Percentiles rank a stretch among this genome's conserved stretches.
Conservation (phyloP, 1,140 invertebrate species). For the Bemisia tabaci region DNA sequence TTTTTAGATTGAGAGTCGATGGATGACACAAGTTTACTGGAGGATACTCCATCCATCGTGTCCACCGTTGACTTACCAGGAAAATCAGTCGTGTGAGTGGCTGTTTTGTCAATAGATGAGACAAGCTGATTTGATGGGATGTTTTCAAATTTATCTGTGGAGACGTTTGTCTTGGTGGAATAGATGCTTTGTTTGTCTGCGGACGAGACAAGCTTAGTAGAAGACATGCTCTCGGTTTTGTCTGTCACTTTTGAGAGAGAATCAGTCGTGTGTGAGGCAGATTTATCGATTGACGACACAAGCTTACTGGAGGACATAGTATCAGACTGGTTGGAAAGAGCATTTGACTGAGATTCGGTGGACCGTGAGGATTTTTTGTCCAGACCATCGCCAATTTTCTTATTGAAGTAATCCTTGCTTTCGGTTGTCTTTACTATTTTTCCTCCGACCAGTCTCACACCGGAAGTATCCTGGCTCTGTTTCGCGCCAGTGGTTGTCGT, state of each 20-base stretch:
- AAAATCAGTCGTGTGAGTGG: no score
- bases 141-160: background rate
- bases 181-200: background rate
- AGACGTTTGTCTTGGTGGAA: background rate
- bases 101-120: no score
- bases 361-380: background rate
- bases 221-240: background rate
- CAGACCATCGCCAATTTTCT: background rate
- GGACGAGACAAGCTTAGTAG: background rate
- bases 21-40: background rate
- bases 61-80: no score
- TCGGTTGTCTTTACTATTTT: slow-evolving; percentile 16
- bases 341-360: background rate
- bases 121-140: no score
- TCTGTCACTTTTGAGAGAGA: background rate
- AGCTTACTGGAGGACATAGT: background rate
- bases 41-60: background rate
- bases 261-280: background rate
- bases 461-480: background rate
- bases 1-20: no score
- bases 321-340: background rate
- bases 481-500: background rate
- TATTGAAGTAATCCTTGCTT: background rate
- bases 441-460: slow-evolving; percentile 17
- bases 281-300: background rate